phyloP scores from a whole-genome alignment of 2,113 vertebrate genomes.

The Gavialis gangeticus region DNA sequence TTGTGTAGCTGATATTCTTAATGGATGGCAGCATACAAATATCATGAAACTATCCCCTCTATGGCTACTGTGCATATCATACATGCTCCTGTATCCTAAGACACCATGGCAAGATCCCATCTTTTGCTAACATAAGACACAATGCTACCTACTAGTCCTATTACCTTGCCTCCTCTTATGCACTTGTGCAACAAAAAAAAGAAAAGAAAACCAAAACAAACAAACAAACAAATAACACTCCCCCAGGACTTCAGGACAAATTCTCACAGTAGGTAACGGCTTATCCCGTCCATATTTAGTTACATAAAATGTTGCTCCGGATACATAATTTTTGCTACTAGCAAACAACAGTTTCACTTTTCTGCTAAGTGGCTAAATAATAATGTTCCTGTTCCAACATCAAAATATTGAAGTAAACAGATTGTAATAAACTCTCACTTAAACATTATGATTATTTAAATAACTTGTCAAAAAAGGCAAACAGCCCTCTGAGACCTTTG shows the following conservation, averaged over 20 bases:
- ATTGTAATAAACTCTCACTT: neutral
- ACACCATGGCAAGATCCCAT: neutral
- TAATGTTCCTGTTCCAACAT: neutral
- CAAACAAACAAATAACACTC: no score
- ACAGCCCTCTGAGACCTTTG: neutral
- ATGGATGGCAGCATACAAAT: neutral
- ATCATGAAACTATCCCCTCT: neutral
- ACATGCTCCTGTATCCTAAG: neutral
- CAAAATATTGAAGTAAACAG: conserved; percentile 15
- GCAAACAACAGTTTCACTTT: rapidly evolving
- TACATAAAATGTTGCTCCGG: neutral
- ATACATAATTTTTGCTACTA: neutral
- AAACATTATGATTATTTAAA: conserved; percentile 25
- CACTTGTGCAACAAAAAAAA: neutral
- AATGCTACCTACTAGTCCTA: rapidly evolving
- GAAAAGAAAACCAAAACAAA: neutral
- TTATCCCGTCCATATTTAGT: neutral
- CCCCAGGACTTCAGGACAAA: neutral
- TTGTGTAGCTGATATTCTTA: neutral
- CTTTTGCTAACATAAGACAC: neutral
- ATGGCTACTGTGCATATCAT: rapidly evolving
- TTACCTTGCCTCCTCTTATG: rapidly evolving
- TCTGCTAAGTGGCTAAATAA: neutral
- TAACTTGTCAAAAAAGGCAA: conserved; percentile 8
- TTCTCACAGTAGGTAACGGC: rapidly evolving